phyloP scores from a whole-genome alignment of 2,797 vertebrate species.

The Cercopithecus petaurista region DNA sequence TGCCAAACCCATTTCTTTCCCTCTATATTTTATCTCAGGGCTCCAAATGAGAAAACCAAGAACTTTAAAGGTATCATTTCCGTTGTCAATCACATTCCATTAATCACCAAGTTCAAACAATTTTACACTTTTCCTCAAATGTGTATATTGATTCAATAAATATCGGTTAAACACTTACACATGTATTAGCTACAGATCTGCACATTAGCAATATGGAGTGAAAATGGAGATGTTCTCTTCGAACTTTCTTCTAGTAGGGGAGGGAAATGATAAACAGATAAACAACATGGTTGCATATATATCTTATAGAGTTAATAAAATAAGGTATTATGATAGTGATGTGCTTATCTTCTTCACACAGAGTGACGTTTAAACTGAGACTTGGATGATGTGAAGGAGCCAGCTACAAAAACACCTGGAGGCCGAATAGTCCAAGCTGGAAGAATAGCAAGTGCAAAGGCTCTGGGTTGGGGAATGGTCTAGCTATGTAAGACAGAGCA shows the following conservation, averaged over 20 bases:
- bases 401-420: neutral
- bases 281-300: neutral
- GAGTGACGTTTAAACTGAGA: neutral
- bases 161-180: neutral
- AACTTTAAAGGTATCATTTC: neutral
- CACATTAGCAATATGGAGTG: neutral
- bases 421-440: neutral
- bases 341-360: neutral
- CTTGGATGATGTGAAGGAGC: neutral
- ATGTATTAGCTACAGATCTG: neutral
- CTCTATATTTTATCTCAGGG: neutral
- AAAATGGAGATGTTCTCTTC: neutral
- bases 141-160: neutral
- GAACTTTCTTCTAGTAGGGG: neutral
- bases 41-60: neutral
- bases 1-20: neutral
- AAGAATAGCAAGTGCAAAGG: neutral
- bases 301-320: slow-evolving; percentile 13
- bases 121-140: neutral
- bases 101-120: neutral
- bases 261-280: neutral
- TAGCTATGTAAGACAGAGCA: neutral
- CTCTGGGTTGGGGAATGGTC: neutral
- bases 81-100: neutral
- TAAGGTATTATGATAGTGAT: neutral